Evolutionary conservation across 2,797 vertebrate species (phyloP).

Genomic region (Carcharodon carcharias): DNA sequence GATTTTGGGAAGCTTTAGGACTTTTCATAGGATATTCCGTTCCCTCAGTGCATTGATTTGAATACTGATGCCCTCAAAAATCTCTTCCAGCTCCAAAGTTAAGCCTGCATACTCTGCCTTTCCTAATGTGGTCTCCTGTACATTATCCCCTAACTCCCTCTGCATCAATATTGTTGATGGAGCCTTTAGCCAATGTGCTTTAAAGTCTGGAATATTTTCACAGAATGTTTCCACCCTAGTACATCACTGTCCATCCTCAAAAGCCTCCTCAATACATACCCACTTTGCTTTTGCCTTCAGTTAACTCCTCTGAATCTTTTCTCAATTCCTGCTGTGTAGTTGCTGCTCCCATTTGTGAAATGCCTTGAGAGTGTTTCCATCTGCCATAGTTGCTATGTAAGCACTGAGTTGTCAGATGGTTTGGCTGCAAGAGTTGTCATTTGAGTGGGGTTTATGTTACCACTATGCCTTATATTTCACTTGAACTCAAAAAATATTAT

Average conservation of each 20-base stretch:
- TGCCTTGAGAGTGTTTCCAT: background rate
- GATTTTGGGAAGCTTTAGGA: background rate
- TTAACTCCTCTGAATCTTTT: background rate
- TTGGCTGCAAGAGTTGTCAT: background rate
- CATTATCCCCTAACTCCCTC: too few species aligned
- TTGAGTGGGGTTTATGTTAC: background rate
- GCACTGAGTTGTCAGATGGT: background rate
- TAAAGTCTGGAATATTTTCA: background rate
- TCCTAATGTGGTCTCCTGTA: too few species aligned
- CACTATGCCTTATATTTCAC: background rate
- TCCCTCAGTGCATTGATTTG: too few species aligned
- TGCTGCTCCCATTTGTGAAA: background rate
- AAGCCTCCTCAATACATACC: background rate
- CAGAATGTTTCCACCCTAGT: background rate
- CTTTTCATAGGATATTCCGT: too few species aligned
- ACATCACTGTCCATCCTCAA: background rate
- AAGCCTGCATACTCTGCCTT: too few species aligned
- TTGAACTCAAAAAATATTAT: background rate
- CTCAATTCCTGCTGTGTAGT: background rate
- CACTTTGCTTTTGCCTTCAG: background rate
- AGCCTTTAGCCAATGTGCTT: background rate
- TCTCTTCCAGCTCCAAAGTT: too few species aligned
- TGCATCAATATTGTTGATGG: background rate
- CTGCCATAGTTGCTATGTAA: background rate
- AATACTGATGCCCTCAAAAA: too few species aligned